These are phyloP conservation scores for Sinelater perroti DNA, from an alignment of 2,888 invertebrate species.

Conservation along the genomic window DNA sequence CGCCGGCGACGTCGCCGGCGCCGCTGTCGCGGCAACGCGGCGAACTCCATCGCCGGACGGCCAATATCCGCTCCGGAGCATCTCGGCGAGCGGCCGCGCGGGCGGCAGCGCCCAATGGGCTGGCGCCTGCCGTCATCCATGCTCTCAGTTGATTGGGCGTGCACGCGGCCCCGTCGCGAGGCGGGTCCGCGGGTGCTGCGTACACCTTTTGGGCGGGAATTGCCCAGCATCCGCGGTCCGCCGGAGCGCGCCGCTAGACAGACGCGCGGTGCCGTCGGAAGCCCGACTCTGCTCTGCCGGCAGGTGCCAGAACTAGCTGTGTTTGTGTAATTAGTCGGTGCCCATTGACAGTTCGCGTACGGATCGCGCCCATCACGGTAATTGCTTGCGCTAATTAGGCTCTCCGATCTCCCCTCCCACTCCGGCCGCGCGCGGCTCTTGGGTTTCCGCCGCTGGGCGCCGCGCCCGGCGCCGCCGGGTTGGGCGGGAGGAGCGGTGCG, in stretches of 20 bases:
- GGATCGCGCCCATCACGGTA: constrained; percentile 42
- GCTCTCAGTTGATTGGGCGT: constrained; percentile 51
- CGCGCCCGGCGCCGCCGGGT: too few relatives aligned
- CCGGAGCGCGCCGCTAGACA: constrained; percentile 46
- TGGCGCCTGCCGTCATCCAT: constrained; percentile 42
- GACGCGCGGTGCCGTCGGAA: constrained; percentile 56
- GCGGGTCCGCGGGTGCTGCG: constrained; percentile 47
- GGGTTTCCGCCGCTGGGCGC: too few relatives aligned
- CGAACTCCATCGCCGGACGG: too few relatives aligned
- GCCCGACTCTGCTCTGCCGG: constrained; percentile 45
- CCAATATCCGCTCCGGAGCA: too few relatives aligned
- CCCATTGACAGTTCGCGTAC: constrained; percentile 40
- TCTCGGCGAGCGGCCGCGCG: too few relatives aligned
- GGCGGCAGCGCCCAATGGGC: constrained; percentile 32
- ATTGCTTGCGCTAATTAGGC: constrained; percentile 40
- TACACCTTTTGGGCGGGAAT: constrained; percentile 50
- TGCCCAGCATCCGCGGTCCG: constrained; percentile 57
- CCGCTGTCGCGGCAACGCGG: too few relatives aligned
- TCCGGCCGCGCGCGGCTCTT: too few relatives aligned
- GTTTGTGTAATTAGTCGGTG: constrained; percentile 42
- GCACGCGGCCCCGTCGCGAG: constrained; percentile 42
- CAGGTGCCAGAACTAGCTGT: constrained; percentile 43
- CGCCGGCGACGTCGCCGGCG: too few relatives aligned
- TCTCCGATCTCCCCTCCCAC: too few relatives aligned
- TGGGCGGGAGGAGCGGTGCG: too few relatives aligned